Conservation (phyloP, 1,140 invertebrate genomes). For the Sycobia sp. region DNA sequence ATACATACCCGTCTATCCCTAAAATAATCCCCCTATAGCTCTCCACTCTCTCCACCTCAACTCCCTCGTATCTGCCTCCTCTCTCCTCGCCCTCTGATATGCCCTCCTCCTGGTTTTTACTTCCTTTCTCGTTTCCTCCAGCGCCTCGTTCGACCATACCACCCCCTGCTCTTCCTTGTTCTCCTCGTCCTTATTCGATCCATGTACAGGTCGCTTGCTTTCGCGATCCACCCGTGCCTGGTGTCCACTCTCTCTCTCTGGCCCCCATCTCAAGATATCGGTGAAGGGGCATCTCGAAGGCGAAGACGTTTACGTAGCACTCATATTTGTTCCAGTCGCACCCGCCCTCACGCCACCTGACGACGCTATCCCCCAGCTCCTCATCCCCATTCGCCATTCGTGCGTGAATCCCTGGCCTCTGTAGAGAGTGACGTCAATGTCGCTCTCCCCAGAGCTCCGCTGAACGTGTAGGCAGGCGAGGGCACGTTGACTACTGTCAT, state of each 20-base stretch:
- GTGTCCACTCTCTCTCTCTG: background rate
- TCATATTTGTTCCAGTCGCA: background rate
- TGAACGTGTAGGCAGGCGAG: constrained; percentile 5
- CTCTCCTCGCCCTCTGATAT: background rate
- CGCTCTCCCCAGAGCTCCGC: constrained; percentile 21
- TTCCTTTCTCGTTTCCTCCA: too few relatives aligned
- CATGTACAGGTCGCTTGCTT: background rate
- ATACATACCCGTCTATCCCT: too few relatives aligned
- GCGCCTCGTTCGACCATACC: too few relatives aligned
- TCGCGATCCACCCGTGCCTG: constrained; percentile 2
- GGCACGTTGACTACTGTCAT: constrained; percentile 26
- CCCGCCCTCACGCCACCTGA: background rate
- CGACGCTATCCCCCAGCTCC: background rate
- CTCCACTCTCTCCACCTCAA: too few relatives aligned
- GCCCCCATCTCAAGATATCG: background rate
- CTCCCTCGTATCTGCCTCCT: too few relatives aligned
- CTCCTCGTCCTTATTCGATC: background rate
- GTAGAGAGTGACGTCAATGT: constrained; percentile 22
- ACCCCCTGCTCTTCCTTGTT: too few relatives aligned
- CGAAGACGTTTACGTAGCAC: background rate
- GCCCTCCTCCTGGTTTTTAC: too few relatives aligned
- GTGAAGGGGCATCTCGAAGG: background rate
- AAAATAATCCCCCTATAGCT: too few relatives aligned
- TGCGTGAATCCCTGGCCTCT: background rate
- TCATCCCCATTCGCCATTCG: too few relatives aligned